Conservation (phyloP, 2,113 vertebrate genomes). For the Vidua macroura region DNA sequence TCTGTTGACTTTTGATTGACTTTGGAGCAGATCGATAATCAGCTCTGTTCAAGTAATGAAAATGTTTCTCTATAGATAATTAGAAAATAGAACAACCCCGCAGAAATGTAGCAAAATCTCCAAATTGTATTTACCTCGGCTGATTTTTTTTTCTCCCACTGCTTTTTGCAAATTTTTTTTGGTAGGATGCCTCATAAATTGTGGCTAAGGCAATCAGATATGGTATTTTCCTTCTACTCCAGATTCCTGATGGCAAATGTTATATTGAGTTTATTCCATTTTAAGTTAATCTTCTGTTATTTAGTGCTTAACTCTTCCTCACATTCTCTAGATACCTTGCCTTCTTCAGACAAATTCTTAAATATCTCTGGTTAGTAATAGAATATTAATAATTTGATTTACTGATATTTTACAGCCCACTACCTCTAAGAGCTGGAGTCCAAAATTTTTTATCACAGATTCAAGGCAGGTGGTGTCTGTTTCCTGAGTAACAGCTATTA, state of each 20-base stretch:
- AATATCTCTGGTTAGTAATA: background rate
- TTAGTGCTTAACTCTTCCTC: background rate
- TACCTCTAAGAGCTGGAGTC: background rate
- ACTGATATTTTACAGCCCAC: background rate
- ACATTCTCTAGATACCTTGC: background rate
- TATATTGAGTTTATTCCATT: background rate
- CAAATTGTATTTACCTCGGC: background rate
- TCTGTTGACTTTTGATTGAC: slow-evolving; percentile 29
- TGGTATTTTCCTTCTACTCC: background rate
- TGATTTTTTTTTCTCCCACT: background rate
- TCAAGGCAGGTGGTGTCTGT: slow-evolving; percentile 25
- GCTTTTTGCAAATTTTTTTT: background rate
- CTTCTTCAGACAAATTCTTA: background rate
- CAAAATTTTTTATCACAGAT: slow-evolving; percentile 2
- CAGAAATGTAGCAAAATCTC: background rate
- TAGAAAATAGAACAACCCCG: background rate
- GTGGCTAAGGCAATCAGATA: background rate
- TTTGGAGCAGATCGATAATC: background rate
- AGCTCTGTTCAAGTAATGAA: background rate
- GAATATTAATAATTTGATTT: slow-evolving; percentile 15
- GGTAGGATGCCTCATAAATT: background rate
- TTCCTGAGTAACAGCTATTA: slow-evolving; percentile 53
- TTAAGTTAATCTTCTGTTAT: background rate
- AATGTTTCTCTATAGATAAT: background rate
- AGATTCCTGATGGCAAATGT: background rate